phyloP scores from a whole-genome alignment of 2,797 vertebrate genomes.

The Galago senegalensis region DNA sequence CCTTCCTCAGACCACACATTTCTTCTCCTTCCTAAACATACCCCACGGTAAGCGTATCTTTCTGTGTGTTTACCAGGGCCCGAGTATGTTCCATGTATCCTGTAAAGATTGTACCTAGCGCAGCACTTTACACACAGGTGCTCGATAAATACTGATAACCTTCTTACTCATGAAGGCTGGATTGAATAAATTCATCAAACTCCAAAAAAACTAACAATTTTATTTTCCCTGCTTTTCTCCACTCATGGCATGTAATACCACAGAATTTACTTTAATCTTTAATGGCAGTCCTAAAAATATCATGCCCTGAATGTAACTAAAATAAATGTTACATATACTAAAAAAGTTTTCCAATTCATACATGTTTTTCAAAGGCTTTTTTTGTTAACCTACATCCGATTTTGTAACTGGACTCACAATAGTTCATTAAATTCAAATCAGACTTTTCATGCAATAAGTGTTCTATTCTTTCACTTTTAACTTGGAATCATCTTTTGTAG shows the following conservation, averaged over 20 bases:
- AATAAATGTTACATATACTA: neutral
- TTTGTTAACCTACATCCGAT: neutral
- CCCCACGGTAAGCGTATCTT: neutral
- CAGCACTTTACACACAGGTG: neutral
- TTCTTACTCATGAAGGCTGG: neutral
- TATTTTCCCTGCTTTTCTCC: neutral
- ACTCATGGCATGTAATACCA: neutral
- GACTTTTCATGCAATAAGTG: neutral
- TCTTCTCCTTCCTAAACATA: neutral
- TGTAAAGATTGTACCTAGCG: neutral
- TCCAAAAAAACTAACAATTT: neutral
- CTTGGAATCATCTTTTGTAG: slow-evolving; percentile 15
- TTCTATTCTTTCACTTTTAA: neutral
- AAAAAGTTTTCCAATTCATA: neutral
- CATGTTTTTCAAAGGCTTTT: neutral
- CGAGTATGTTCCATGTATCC: neutral
- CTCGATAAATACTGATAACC: slow-evolving; percentile 14
- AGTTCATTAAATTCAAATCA: slow-evolving; percentile 21
- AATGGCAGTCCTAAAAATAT: neutral
- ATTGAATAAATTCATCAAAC: neutral
- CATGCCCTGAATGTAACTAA: neutral
- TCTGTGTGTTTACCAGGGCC: neutral
- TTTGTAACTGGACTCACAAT: neutral
- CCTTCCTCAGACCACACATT: neutral
- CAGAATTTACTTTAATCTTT: slow-evolving; percentile 29